Conservation (phyloP, 2,797 vertebrate genomes). For the Erpetoichthys calabaricus region DNA sequence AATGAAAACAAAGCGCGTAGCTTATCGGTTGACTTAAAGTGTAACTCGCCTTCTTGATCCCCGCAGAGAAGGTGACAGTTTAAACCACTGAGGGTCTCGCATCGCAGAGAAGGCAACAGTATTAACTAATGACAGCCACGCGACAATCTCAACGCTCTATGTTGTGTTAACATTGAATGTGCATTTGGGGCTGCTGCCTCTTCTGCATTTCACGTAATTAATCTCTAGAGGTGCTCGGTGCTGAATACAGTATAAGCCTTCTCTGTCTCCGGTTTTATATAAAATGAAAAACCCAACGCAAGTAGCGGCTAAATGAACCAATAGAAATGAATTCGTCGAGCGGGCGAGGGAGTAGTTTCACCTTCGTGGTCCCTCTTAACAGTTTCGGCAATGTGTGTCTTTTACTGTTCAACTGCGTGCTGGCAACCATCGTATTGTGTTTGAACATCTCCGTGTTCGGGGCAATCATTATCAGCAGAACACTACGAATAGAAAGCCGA, state of each 20-base stretch:
- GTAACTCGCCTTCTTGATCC: no score
- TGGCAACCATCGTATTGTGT: constrained; percentile 38
- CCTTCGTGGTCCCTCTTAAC: constrained; percentile 33
- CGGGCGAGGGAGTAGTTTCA: background rate
- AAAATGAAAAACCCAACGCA: background rate
- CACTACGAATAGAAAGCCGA: constrained; percentile 50
- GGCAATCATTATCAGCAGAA: constrained; percentile 34
- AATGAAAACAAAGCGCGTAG: no score
- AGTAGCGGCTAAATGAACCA: no score
- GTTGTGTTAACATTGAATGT: no score
- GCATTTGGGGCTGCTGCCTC: no score
- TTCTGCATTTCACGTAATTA: background rate
- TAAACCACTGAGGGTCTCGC: no score
- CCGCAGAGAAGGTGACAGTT: no score
- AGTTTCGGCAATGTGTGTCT: constrained; percentile 42
- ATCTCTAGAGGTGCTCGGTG: background rate
- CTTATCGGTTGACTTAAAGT: no score
- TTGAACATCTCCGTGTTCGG: constrained; percentile 47
- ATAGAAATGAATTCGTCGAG: no score
- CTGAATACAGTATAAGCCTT: background rate
- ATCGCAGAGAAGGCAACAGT: no score
- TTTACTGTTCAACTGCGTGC: constrained; percentile 38
- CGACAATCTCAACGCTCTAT: no score
- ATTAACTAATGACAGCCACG: no score
- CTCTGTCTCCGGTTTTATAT: background rate